phyloP scores from a whole-genome alignment of 1,140 invertebrate genomes.

The Dreissena rostriformis region DNA sequence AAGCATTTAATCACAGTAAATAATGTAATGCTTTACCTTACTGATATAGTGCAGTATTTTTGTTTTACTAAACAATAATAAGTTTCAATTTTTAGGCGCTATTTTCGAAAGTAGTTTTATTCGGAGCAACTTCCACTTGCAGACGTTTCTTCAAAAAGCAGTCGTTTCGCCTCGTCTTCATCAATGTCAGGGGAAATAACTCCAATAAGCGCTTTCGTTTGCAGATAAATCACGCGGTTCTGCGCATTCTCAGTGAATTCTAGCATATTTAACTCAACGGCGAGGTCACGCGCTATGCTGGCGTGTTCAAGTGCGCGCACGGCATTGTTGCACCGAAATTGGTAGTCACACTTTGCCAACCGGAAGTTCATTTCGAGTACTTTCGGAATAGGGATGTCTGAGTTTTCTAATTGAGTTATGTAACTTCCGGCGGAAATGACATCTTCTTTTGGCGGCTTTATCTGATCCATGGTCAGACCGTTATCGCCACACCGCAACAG shows the following conservation, averaged over 20 bases:
- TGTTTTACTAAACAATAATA: too few relatives aligned
- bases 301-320: conserved; percentile 54
- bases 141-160: conserved; percentile 32
- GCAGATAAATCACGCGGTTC: conserved; percentile 48
- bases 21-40: too few relatives aligned
- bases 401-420: conserved; percentile 44
- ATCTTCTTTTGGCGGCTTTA: conserved; percentile 28
- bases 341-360: too few relatives aligned
- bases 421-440: conserved; percentile 38
- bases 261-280: conserved; percentile 49
- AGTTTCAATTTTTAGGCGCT: too few relatives aligned
- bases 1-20: too few relatives aligned
- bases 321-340: conserved; percentile 45
- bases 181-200: not conserved
- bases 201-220: conserved; percentile 12
- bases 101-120: too few relatives aligned
- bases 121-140: too few relatives aligned
- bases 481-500: conserved; percentile 60
- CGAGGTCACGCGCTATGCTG: conserved; percentile 27
- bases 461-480: too few relatives aligned
- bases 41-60: too few relatives aligned
- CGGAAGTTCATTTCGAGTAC: conserved; percentile 59
- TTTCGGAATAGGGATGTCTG: conserved; percentile 54
- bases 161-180: conserved; percentile 14
- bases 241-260: conserved; percentile 59